phyloP scores from a whole-genome alignment of 2,113 vertebrate genomes.

The Pygoscelis adeliae region DNA sequence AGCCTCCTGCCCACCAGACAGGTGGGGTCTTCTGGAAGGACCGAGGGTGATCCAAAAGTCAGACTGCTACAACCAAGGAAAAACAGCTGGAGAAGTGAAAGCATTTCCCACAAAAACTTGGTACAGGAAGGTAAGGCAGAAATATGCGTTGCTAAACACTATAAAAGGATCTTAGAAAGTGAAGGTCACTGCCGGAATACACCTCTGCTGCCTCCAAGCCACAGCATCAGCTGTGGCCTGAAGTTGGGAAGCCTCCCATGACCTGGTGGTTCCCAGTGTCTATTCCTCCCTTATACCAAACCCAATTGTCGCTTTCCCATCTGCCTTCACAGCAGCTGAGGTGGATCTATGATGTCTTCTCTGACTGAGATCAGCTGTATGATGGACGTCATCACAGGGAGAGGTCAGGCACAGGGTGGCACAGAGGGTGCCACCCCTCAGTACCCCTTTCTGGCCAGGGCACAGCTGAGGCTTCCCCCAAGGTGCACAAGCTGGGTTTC shows the following conservation, averaged over 20 bases:
- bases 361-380: not conserved
- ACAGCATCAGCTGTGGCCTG: not conserved
- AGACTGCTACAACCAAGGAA: not conserved
- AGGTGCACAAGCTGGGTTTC: not conserved
- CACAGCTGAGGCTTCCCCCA: not conserved
- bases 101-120: not conserved
- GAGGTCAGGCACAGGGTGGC: not conserved
- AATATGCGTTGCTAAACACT: rapidly evolving
- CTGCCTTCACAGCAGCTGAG: not conserved
- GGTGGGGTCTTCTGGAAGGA: not conserved
- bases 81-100: not conserved
- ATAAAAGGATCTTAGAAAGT: not conserved
- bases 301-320: not conserved
- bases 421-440: not conserved
- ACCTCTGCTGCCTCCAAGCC: not conserved
- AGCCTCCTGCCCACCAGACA: not conserved
- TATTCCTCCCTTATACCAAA: not conserved
- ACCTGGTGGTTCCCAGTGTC: not conserved
- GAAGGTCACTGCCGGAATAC: not conserved
- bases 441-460: not conserved
- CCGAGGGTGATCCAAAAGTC: not conserved
- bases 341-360: not conserved
- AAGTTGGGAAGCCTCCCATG: not conserved
- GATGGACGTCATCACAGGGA: not conserved
- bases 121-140: not conserved